phyloP scores from a whole-genome alignment of 1,140 invertebrate genomes.

The Caenorhabditis inopinata region DNA sequence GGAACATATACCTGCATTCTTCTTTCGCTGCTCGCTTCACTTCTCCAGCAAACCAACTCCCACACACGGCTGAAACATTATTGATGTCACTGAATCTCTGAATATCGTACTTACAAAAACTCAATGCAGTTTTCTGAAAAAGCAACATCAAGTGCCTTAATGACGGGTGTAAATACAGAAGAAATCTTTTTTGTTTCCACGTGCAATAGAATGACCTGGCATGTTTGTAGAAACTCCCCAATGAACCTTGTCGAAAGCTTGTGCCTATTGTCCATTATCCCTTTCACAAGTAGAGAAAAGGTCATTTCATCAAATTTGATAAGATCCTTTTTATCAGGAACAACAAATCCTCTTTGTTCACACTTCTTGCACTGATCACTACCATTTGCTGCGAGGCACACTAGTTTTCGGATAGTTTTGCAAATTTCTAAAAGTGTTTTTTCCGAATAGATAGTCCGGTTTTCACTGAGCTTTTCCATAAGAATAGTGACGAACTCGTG shows the following conservation, averaged over 20 bases:
- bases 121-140: background rate
- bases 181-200: background rate
- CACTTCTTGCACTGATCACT: background rate
- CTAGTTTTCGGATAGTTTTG: background rate
- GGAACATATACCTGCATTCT: background rate
- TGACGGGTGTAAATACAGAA: background rate
- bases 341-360: background rate
- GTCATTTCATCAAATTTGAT: background rate
- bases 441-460: background rate
- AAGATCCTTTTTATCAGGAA: background rate
- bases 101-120: background rate
- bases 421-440: background rate
- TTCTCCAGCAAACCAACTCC: background rate
- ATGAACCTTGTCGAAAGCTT: background rate
- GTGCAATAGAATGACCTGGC: background rate
- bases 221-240: background rate
- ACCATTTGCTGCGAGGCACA: background rate
- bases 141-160: background rate
- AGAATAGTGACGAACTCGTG: background rate
- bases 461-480: background rate
- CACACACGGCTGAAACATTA: background rate
- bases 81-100: background rate
- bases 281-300: background rate
- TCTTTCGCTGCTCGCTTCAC: background rate
- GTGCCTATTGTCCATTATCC: background rate